Base-by-base conservation (phyloP, 2,797 vertebrate species). In the Falco novaeseelandiae region DNA sequence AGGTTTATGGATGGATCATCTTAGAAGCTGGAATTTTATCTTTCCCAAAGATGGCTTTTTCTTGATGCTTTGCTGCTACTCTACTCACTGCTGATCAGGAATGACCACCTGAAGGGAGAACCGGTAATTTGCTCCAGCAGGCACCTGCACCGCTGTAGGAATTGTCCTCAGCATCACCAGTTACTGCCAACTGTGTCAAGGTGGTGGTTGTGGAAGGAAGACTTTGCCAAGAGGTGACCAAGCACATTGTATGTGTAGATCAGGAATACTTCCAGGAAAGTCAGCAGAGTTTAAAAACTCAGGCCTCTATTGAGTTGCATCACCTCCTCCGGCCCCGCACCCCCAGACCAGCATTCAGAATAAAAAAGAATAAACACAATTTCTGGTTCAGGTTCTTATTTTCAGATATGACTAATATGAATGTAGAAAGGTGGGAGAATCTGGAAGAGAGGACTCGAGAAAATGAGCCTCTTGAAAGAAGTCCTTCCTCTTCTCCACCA, bases 11-110 rank as follows among this genome's bases (percentile, higher is more conserved):
- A 66, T 11, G 6, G 22, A 15, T 14, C 62, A 66, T 13, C 58
- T 59, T 76, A 83, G 72, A 94, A 72, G 32, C 19, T 65, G 76
- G 73, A 79, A 74, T 83, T 55, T 87, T 84, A 26, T 66, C 26
- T 85, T 89, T 61, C 23, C 29, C 18, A 23, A 17, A 77, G 63
- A 73, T 14, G 2, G 11, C 12, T 51, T 93, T 78, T 76, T 54
- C 22, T 58, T 62, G 16, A 48, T 87, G 58, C 10, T 70, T 27
- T 40, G n/a, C 20, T 71, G n/a, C 20, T 71, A 13, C 57, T 52
- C 57, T 84, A 15, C 42, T 81, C 44, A 42, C n/a, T 57, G 63
- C 49, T 59, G 52, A 59, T 55, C 40, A 74, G 48, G 26, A 78
- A 38, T 63, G 32, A 57, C n/a, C 3, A 4, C 32, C 27, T 87